These are phyloP conservation scores for Sternarchorhynchus goeldii DNA, from an alignment of 2,797 vertebrate species.

Conservation along the genomic window DNA sequence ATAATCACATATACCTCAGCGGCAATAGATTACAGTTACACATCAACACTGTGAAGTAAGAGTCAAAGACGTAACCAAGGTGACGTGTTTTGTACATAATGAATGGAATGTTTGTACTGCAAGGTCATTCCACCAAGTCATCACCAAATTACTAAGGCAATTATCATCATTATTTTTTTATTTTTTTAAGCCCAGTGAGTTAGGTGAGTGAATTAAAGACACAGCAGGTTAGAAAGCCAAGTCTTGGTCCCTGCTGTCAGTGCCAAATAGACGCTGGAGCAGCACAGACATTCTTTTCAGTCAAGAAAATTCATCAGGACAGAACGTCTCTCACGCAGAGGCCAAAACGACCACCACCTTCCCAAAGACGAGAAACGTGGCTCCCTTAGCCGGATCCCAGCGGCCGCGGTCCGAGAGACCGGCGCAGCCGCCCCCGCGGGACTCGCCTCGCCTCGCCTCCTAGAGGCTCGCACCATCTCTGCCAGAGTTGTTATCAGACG, in stretches of 20 bases:
- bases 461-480: neutral
- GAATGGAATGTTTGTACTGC: conserved; percentile 34
- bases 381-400: too few species aligned
- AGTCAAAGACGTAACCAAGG: conserved; percentile 1
- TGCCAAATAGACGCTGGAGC: neutral
- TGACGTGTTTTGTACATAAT: neutral
- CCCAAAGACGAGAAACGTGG: neutral
- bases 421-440: too few species aligned
- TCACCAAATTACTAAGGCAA: conserved; percentile 58
- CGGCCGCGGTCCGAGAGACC: too few species aligned
- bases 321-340: conserved; percentile 1
- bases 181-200: too few species aligned
- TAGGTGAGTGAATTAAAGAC: conserved; percentile 23
- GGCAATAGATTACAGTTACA: neutral
- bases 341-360: neutral
- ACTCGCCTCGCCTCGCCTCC: too few species aligned
- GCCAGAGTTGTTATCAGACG: conserved; percentile 65
- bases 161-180: neutral
- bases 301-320: conserved; percentile 1
- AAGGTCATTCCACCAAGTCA: conserved; percentile 48
- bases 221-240: conserved; percentile 47
- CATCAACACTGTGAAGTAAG: too few species aligned
- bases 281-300: too few species aligned
- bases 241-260: conserved; percentile 60
- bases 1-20: neutral